Percentiles rank a stretch among this genome's conserved stretches.
phyloP scores from a whole-genome alignment of 2,888 invertebrate genomes.

The Agrilus cyanescens region DNA sequence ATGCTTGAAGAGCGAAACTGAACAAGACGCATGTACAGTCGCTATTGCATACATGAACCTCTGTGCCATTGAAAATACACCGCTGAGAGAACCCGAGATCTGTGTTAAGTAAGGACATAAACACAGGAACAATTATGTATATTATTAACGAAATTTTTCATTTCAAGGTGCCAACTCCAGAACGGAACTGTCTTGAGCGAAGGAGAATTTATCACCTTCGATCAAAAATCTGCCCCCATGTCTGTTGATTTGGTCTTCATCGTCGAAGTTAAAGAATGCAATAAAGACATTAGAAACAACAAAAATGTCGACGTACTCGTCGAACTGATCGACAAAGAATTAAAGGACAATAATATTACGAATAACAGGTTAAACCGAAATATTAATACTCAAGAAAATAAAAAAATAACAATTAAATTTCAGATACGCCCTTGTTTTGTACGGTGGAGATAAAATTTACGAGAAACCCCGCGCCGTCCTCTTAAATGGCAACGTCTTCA shows the following conservation, averaged over 20 bases:
- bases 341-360: slow-evolving; percentile 45
- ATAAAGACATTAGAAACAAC: slow-evolving; percentile 51
- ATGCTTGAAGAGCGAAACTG: slow-evolving; percentile 45
- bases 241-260: slow-evolving; percentile 83
- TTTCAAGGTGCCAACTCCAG: slow-evolving; percentile 51
- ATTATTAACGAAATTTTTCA: background rate
- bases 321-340: slow-evolving; percentile 54
- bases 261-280: slow-evolving; percentile 77
- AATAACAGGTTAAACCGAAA: slow-evolving; percentile 51
- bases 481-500: slow-evolving; percentile 42
- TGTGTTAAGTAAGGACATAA: slow-evolving; percentile 57
- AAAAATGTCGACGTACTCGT: slow-evolving; percentile 60
- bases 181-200: slow-evolving; percentile 62
- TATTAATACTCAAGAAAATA: slow-evolving; percentile 4
- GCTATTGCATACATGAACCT: slow-evolving; percentile 72
- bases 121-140: background rate
- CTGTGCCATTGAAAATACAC: slow-evolving; percentile 62
- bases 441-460: slow-evolving; percentile 59
- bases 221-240: slow-evolving; percentile 43
- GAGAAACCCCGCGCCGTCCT: slow-evolving; percentile 61
- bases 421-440: slow-evolving; percentile 72
- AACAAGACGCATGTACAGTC: slow-evolving; percentile 50
- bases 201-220: slow-evolving; percentile 59
- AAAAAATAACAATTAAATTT: slow-evolving; percentile 15
- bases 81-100: slow-evolving; percentile 65